phyloP scores from a whole-genome alignment of 2,113 vertebrate genomes.

The Ctenodactylus gundi region DNA sequence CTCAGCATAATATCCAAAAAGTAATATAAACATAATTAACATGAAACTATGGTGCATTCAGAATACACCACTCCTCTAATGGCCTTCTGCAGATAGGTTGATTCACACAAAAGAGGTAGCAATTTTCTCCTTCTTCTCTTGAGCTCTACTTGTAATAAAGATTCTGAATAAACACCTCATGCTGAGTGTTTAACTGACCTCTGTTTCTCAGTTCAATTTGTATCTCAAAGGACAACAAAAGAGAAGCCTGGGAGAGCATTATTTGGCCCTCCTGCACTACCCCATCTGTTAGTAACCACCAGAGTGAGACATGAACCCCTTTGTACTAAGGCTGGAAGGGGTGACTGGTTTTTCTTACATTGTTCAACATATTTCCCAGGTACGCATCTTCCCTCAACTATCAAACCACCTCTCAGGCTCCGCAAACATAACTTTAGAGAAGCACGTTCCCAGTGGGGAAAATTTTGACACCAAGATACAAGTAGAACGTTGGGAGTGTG shows the following conservation, averaged over 20 bases:
- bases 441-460: neutral
- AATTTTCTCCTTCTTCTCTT: neutral
- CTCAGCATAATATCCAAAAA: neutral
- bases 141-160: conserved; percentile 2
- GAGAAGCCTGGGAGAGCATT: neutral
- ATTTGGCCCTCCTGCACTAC: accelerated
- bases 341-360: neutral
- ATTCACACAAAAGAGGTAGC: neutral
- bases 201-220: neutral
- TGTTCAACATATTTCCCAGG: neutral
- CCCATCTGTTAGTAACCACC: neutral
- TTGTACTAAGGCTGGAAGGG: neutral
- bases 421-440: neutral
- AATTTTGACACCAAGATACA: neutral
- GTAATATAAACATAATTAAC: neutral
- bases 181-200: neutral
- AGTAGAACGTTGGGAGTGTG: neutral
- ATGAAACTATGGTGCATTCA: neutral
- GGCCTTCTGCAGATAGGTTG: neutral
- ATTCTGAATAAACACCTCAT: neutral
- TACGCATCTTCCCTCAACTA: neutral
- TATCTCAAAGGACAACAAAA: neutral
- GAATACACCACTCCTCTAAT: neutral
- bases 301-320: neutral
- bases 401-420: neutral